Evolutionary conservation across 2,797 vertebrate species (phyloP), one percentile per base, ranked within the genome.

Genomic region (Chaetophractus vellerosus): DNA sequence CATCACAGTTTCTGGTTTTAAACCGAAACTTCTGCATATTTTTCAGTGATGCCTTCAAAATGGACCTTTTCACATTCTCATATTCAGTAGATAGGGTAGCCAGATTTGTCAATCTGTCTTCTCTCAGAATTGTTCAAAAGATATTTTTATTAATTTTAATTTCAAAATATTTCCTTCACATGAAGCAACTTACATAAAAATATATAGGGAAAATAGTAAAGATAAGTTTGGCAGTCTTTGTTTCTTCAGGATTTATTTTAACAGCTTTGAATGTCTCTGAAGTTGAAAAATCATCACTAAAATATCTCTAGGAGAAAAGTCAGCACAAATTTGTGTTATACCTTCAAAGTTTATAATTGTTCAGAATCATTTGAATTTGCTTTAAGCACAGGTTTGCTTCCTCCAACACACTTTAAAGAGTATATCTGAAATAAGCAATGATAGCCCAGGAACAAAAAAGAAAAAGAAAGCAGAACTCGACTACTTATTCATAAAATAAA

Each of bases 31-130:
- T 41, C 28, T 80, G 10, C 8, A 59, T 83, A 69, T 89, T 92
- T 93, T 87, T 75, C 76, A 95, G 84, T n/a, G 61, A 78, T 64
- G 31, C 85, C 28, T 55, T 59, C 68, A 89, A 83, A 94, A 86
- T 0, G 57, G 31, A 83, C 52, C 79, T 83, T 66, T 75, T 50
- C 31, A 61, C 66, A 87, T 87, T 86, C 57, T 90, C 41, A n/a
- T 63, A 24, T 81, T 83, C 71, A 61, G 55, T 72, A 85, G 12
- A 61, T 0, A n/a, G 1, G 55, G 36, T 19, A 61, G 5, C 18
- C 76, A 75, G 26, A 92, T 79, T 93, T 83, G 23, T 90, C 55
- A 26, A 21, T 85, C 52, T 81, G 11, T 38, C 28, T 82, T 85
- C 38, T 23, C 31, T 61, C 5, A 86, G 55, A 89, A 48, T 24